Conservation (phyloP, 2,113 vertebrate species). For the Catagonus wagneri region DNA sequence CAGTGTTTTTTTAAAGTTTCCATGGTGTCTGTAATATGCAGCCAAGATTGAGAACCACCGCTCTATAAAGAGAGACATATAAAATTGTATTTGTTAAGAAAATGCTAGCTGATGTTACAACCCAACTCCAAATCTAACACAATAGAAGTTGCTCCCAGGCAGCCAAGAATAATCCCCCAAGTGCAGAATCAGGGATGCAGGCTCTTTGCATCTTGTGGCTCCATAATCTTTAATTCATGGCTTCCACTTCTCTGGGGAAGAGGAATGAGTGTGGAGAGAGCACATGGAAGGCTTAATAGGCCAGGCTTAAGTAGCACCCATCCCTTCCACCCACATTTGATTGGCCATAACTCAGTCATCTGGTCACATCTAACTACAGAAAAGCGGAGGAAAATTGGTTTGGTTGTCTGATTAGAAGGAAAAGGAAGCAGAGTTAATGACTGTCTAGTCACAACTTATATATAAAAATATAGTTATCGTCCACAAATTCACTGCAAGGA, state of each 20-base stretch:
- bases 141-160: background rate
- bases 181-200: background rate
- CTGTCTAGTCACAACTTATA: background rate
- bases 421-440: background rate
- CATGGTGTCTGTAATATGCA: background rate
- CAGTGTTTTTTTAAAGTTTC: background rate
- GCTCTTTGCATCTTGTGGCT: background rate
- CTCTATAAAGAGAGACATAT: background rate
- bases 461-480: background rate
- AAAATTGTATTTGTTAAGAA: background rate
- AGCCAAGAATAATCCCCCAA: background rate
- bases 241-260: background rate
- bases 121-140: background rate
- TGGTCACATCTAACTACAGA: background rate
- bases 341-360: background rate
- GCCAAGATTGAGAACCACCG: background rate
- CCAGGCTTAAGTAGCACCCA: background rate
- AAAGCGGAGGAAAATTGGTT: background rate
- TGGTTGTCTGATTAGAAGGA: background rate
- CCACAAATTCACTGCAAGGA: background rate
- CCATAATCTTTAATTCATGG: background rate
- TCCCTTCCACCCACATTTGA: background rate
- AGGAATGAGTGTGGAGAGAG: background rate
- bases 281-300: background rate
- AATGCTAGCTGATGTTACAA: background rate